These are phyloP conservation scores for Prolemur simus DNA, from an alignment of 2,113 vertebrate species.

Conservation along the genomic window DNA sequence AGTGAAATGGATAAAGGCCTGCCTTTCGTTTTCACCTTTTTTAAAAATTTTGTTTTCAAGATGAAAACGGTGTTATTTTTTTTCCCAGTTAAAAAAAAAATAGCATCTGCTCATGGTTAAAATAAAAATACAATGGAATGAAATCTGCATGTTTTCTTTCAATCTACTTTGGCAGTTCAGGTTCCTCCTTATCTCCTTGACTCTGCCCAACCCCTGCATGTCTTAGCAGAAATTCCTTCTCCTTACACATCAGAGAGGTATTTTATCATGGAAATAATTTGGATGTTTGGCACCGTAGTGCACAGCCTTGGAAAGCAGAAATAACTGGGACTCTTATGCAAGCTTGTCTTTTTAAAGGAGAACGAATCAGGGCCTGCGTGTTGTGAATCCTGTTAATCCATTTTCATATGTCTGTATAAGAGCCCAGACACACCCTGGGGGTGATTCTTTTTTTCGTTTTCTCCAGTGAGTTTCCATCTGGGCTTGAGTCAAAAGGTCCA, in stretches of 20 bases:
- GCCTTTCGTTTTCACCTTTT: constrained; percentile 14
- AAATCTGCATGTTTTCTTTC: not conserved
- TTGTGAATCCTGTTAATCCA: not conserved
- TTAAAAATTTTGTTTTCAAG: not conserved
- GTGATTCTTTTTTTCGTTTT: not conserved
- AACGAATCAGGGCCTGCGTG: not conserved
- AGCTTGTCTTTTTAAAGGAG: not conserved
- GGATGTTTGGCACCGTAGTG: not conserved
- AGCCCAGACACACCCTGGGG: not conserved
- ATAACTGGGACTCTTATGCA: not conserved
- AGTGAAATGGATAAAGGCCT: not conserved
- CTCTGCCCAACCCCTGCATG: not conserved
- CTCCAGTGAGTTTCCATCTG: not conserved
- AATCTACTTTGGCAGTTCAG: not conserved
- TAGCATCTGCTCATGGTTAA: not conserved
- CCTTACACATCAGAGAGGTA: not conserved
- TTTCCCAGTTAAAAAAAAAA: constrained; percentile 35
- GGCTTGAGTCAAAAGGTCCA: not conserved
- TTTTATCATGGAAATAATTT: not conserved
- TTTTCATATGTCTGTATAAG: not conserved
- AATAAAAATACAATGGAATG: not conserved
- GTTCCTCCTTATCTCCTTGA: not conserved
- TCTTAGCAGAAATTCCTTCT: constrained; percentile 33
- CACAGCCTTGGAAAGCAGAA: not conserved
- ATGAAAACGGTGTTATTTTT: not conserved